phyloP scores from a whole-genome alignment of 2,113 vertebrate species.

The Oceanites oceanicus region DNA sequence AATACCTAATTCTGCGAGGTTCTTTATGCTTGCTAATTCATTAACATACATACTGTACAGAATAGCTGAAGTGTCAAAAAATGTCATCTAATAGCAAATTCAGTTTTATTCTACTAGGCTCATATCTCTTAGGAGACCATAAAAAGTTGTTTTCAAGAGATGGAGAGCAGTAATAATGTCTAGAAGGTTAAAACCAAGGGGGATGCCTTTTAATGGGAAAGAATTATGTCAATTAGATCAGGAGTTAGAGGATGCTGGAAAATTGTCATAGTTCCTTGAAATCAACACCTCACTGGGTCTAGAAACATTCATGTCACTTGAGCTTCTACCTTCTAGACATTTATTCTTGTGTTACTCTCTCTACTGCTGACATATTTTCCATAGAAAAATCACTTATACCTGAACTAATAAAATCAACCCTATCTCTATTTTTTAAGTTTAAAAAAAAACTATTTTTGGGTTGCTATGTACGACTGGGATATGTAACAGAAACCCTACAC shows the following conservation, averaged over 20 bases:
- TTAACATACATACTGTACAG: background rate
- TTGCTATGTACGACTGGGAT: background rate
- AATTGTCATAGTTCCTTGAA: background rate
- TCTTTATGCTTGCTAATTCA: slow-evolving; percentile 21
- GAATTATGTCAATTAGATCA: background rate
- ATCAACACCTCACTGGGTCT: background rate
- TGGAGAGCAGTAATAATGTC: background rate
- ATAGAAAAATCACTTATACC: background rate
- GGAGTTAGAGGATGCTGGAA: background rate
- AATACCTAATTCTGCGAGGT: background rate
- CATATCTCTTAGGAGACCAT: background rate
- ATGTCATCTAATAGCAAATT: slow-evolving; percentile 8
- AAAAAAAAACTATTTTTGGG: accelerated
- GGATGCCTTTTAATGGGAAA: background rate
- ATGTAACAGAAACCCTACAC: background rate
- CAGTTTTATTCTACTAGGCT: slow-evolving; percentile 6
- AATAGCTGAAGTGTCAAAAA: slow-evolving; percentile 12
- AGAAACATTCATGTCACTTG: background rate
- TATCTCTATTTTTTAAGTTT: background rate
- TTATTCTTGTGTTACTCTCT: background rate
- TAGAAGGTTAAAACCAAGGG: background rate
- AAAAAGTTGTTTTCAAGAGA: background rate
- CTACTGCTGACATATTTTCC: background rate
- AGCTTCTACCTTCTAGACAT: background rate
- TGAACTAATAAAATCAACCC: background rate